Percentiles rank a stretch among this genome's conserved stretches.
phyloP scores from a whole-genome alignment of 2,888 invertebrate species.

The Caenorhabditis wallacei region DNA sequence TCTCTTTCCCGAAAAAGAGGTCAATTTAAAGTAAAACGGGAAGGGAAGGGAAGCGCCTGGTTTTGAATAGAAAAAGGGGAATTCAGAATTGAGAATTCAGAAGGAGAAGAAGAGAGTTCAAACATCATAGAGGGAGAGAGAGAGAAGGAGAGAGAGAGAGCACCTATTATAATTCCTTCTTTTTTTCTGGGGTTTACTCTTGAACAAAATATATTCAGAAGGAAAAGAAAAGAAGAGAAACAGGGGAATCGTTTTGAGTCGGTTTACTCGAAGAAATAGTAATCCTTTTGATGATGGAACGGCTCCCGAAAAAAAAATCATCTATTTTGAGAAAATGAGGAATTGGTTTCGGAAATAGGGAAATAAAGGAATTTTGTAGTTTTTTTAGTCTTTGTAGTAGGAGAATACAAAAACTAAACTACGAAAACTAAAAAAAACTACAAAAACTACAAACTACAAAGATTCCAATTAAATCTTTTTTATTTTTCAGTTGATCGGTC shows the following conservation, averaged over 20 bases:
- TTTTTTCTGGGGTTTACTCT: background rate
- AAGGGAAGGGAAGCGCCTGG: conserved; percentile 5
- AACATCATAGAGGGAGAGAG: conserved; percentile 54
- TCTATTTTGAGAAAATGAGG: no score
- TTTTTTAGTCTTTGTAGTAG: no score
- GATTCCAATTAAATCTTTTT: no score
- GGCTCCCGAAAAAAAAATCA: no score
- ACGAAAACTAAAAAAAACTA: background rate
- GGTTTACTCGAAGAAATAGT: no score
- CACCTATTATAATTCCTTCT: conserved; percentile 54
- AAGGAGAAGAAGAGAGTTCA: conserved; percentile 17
- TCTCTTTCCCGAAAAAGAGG: background rate
- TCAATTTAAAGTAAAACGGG: conserved; percentile 33
- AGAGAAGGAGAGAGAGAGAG: no score
- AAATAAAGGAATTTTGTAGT: background rate
- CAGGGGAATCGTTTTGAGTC: background rate
- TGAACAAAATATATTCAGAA: conserved; percentile 15
- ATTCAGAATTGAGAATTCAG: background rate
- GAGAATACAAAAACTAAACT: no score
- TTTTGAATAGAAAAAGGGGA: background rate
- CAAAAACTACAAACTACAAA: background rate
- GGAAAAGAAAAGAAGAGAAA: background rate
- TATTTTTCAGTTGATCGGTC: conserved; percentile 89
- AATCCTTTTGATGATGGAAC: no score
- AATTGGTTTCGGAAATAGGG: background rate